Evolutionary conservation across 2,888 invertebrate species (phyloP), one percentile per base, ranked within the genome.

Genomic region (Leucophenga montana): DNA sequence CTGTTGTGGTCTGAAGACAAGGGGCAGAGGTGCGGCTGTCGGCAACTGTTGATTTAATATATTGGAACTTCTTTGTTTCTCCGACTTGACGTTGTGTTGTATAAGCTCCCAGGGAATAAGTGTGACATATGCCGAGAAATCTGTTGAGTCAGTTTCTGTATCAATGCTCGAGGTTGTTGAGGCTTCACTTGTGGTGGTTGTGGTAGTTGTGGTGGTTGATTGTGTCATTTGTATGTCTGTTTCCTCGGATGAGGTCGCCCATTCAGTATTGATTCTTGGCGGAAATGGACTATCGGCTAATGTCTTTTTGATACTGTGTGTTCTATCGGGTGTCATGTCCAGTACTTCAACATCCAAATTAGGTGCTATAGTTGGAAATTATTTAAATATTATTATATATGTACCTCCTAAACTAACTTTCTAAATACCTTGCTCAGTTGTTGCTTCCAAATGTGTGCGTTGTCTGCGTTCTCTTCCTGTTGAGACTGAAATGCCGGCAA

Each of bases 61-160:
- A 18, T 78, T 71, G 33, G 75, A 77, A 68, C 78, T 71, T 72
- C 73, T 70, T 70, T 78, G 77, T 72, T 86, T 86, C 66, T 85
- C 84, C 33, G 85, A 82, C 70, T 80, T 80, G n/a, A 77, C 85
- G 72, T 79, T 80, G 72, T 82, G 77, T 69, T 86, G 87, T 73
- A 86, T 86, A 1, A 86, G 74, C 69, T 86, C 86, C 86, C 86
- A 86, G 22, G 86, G 84, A 69, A 78, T 77, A 16, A 83, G 72
- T 6, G 87, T 86, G 20, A 78, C 80, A 73, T 78, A 78, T 67
- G 78, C 77, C 46, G 75, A 53, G 11, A 77, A 77, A 69, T 83
- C 82, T 4, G 77, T 73, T 31, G 78, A 71, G 68, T 84, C 84
- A 22, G 74, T 75, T 27, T 69, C 69, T 6, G 70, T 48, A 9